A percentile compares a stretch with the other conserved stretches of the same genome.
Evolutionary conservation across 2,797 vertebrate genomes (phyloP).

Genomic region (Danio aesculapii): DNA sequence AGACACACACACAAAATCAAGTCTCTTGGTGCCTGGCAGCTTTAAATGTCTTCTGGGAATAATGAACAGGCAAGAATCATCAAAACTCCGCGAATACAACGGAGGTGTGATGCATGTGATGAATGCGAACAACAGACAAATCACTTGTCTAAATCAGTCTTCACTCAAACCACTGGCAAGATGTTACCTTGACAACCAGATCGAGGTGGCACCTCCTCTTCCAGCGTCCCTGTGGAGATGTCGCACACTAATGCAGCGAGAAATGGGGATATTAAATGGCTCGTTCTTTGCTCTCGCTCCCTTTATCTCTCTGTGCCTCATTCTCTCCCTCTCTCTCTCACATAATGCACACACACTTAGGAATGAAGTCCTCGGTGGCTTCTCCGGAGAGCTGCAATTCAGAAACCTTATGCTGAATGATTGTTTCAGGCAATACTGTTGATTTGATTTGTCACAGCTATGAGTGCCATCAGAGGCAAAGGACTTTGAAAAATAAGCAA

Average conservation of each 20-base stretch:
- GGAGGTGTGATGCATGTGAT: constrained; percentile 55
- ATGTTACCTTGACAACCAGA: constrained; percentile 78
- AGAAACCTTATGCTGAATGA: constrained; percentile 58
- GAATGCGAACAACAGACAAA: constrained; percentile 68
- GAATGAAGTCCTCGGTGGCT: constrained; percentile 53
- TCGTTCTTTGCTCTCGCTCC: constrained; percentile 60
- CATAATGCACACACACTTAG: constrained; percentile 35
- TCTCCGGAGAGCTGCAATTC: constrained; percentile 64
- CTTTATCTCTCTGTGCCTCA: constrained; percentile 22
- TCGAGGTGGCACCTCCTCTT: constrained; percentile 66
- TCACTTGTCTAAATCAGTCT: constrained; percentile 66
- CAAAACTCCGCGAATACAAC: constrained; percentile 10
- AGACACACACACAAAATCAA: background rate
- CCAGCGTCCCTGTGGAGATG: constrained; percentile 71
- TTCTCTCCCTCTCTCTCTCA: constrained; percentile 43
- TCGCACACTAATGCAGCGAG: constrained; percentile 76
- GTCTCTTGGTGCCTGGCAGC: background rate
- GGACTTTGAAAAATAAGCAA: constrained; percentile 31
- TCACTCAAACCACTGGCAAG: constrained; percentile 68
- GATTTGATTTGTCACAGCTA: constrained; percentile 62
- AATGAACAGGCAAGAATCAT: constrained; percentile 26
- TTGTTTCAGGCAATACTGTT: constrained; percentile 57
- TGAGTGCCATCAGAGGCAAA: constrained; percentile 42
- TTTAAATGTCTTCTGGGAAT: constrained; percentile 5
- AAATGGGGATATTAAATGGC: constrained; percentile 74